These are phyloP conservation scores for Tenthredo amoena DNA, from an alignment of 2,888 invertebrate genomes.

Conservation along the genomic window DNA sequence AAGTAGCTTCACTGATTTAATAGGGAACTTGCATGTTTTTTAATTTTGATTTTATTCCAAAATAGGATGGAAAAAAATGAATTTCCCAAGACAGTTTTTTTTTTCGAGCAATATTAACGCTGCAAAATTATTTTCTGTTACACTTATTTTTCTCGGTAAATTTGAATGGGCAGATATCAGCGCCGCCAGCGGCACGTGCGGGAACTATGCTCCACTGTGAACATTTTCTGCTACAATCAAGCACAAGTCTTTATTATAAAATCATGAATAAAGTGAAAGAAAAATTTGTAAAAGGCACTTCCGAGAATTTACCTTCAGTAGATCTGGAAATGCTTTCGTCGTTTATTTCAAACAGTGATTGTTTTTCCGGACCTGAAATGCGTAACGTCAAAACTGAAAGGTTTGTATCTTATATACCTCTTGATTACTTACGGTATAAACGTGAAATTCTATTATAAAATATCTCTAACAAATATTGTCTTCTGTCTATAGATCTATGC, in stretches of 20 bases:
- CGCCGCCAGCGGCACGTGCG: conserved; percentile 5
- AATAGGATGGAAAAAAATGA: conserved; percentile 22
- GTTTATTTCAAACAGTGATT: conserved; percentile 18
- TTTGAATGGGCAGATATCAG: conserved; percentile 6
- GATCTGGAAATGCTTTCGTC: conserved; percentile 28
- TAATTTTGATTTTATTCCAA: not conserved
- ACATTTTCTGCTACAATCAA: not conserved
- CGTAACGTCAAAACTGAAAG: conserved; percentile 16
- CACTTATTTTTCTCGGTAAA: not conserved
- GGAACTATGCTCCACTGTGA: conserved; percentile 20
- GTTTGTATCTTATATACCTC: not conserved
- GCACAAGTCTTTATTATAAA: not conserved
- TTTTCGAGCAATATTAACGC: conserved; percentile 13
- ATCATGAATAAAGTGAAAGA: conserved; percentile 15
- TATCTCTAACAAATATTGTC: no score
- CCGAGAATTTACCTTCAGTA: conserved; percentile 32
- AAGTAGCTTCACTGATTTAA: not conserved
- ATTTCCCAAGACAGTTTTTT: conserved; percentile 7
- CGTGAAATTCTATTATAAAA: no score
- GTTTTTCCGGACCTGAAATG: conserved; percentile 22
- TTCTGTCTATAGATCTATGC: no score
- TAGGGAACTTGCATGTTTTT: conserved; percentile 26
- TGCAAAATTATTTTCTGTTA: conserved; percentile 3
- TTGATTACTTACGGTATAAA: no score
- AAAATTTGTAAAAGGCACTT: conserved; percentile 14